A percentile compares a stretch with the other conserved stretches of the same genome.
Conservation (phyloP, 2,888 invertebrate species). For the Apoda limacodes region DNA sequence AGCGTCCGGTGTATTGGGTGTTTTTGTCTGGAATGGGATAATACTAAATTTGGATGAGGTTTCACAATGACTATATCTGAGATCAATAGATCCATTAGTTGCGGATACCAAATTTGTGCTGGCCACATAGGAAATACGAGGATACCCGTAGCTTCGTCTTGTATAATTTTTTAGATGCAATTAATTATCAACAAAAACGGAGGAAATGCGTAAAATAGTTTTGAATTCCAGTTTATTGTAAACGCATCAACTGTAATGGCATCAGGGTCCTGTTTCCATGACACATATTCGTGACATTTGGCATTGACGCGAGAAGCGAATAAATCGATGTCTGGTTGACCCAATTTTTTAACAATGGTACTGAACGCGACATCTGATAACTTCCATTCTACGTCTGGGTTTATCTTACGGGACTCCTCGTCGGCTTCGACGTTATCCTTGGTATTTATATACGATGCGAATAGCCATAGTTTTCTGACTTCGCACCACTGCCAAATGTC, state of each 20-base stretch:
- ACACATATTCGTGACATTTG: constrained; percentile 14
- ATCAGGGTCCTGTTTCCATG: constrained; percentile 17
- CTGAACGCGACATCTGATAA: constrained; percentile 6
- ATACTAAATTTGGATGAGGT: too few relatives aligned
- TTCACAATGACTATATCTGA: too few relatives aligned
- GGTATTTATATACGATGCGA: constrained; percentile 14
- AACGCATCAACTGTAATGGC: constrained; percentile 13
- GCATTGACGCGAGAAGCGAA: constrained; percentile 15
- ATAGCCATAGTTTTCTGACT: constrained; percentile 11
- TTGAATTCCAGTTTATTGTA: constrained; percentile 10
- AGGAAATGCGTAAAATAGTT: constrained; percentile 16
- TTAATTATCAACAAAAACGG: constrained; percentile 14
- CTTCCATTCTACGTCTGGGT: constrained; percentile 12
- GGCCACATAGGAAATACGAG: too few relatives aligned
- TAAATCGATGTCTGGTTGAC: too few relatives aligned
- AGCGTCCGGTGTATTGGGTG: too few relatives aligned
- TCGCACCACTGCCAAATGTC: constrained; percentile 18
- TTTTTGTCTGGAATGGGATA: too few relatives aligned
- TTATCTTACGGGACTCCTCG: constrained; percentile 12
- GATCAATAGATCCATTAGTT: too few relatives aligned
- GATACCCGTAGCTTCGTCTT: too few relatives aligned
- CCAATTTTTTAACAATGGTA: too few relatives aligned
- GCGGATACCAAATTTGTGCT: too few relatives aligned
- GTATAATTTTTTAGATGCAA: constrained; percentile 16
- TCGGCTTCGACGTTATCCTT: constrained; percentile 14